These are phyloP conservation scores for Podargus strigoides DNA, from an alignment of 2,797 vertebrate genomes.

Conservation along the genomic window DNA sequence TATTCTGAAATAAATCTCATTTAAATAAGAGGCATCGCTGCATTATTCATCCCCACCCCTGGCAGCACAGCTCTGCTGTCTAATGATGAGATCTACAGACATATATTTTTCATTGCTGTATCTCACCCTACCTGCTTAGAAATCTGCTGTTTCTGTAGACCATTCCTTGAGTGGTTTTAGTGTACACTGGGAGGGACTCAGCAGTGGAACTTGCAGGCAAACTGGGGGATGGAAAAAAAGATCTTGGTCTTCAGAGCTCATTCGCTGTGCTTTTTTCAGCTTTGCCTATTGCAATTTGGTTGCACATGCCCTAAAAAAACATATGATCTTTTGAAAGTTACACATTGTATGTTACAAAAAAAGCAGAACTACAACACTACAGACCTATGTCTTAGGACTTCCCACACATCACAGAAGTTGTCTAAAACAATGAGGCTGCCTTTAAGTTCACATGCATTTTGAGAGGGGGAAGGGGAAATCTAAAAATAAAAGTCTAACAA, in stretches of 20 bases:
- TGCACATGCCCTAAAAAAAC: neutral
- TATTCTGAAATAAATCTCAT: neutral
- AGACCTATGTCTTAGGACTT: neutral
- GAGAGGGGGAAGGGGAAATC: neutral
- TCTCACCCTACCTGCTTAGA: neutral
- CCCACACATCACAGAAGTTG: neutral
- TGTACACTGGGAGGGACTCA: neutral
- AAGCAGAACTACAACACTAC: neutral
- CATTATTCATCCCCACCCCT: neutral
- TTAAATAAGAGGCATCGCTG: neutral
- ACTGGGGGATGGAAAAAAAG: neutral
- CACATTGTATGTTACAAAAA: neutral
- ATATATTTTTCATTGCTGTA: neutral
- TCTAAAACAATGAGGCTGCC: neutral
- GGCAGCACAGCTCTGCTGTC: neutral
- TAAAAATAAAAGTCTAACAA: constrained; percentile 19
- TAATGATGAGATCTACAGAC: neutral
- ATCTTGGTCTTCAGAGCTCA: neutral
- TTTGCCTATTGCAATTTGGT: neutral
- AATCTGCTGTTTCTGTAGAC: neutral
- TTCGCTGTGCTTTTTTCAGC: neutral
- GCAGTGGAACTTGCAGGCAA: neutral
- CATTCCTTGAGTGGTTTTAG: neutral
- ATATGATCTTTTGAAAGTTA: neutral
- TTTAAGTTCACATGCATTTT: neutral